phyloP scores from a whole-genome alignment of 30 jellyfish, hydroid and myxozoan species.

The Catostylus mosaicus region DNA sequence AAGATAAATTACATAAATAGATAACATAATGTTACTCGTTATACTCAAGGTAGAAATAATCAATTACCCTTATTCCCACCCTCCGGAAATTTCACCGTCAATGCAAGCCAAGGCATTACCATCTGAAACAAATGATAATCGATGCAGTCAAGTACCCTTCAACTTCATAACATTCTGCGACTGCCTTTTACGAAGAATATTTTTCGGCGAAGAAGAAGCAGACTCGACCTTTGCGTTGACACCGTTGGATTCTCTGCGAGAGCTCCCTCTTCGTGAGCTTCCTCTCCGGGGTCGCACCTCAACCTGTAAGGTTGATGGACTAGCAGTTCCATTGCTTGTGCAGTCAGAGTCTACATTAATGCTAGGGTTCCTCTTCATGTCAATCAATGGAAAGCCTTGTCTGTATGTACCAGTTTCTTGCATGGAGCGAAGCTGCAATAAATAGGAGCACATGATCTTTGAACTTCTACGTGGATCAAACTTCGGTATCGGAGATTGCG shows the following conservation, averaged over 20 bases:
- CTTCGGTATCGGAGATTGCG: neutral
- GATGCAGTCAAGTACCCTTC: too few species aligned
- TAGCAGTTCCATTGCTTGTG: conserved; percentile 3
- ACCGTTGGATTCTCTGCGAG: neutral
- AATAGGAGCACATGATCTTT: conserved; percentile 26
- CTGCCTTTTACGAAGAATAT: too few species aligned
- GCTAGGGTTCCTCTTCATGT: neutral
- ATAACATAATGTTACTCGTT: too few species aligned
- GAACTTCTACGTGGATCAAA: conserved; percentile 18
- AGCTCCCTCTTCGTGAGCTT: neutral
- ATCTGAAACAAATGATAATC: too few species aligned
- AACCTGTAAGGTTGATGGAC: conserved; percentile 3
- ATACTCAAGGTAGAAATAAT: too few species aligned
- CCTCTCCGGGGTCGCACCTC: neutral
- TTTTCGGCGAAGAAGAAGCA: neutral
- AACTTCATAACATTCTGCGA: too few species aligned
- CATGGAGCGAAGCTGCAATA: conserved; percentile 36
- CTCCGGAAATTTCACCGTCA: too few species aligned
- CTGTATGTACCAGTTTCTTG: conserved; percentile 35
- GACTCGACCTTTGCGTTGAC: neutral
- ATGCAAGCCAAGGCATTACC: too few species aligned
- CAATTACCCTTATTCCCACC: too few species aligned
- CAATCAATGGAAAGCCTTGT: conserved; percentile 17
- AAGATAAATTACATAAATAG: too few species aligned
- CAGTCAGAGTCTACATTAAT: neutral